Evolutionary conservation across 2,113 vertebrate genomes (phyloP).

Genomic region (Otus sunia): DNA sequence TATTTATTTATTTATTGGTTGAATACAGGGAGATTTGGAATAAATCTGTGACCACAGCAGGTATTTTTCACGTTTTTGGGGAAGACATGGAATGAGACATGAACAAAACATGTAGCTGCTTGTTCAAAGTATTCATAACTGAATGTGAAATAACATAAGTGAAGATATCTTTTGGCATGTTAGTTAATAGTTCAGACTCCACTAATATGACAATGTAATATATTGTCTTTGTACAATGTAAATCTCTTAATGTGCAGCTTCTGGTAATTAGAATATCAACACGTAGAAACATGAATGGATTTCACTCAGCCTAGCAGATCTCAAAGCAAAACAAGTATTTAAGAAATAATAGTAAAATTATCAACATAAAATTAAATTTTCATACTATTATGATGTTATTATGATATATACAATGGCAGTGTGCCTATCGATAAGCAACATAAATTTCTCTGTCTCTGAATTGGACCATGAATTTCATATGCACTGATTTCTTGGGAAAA

Average conservation of each 20-base stretch:
- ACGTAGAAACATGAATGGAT: not conserved
- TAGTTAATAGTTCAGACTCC: not conserved
- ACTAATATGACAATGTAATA: slow-evolving; percentile 25
- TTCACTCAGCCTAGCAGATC: not conserved
- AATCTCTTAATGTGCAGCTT: not conserved
- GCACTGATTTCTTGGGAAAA: not conserved
- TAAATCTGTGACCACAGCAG: not conserved
- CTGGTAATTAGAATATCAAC: slow-evolving; percentile 15
- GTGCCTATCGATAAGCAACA: not conserved
- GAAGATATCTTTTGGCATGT: slow-evolving; percentile 27
- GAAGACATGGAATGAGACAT: not conserved
- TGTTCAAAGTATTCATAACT: not conserved
- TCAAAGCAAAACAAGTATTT: not conserved
- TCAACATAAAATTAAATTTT: slow-evolving; percentile 11
- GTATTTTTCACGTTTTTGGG: not conserved
- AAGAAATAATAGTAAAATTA: slow-evolving; percentile 2
- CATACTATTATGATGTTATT: not conserved
- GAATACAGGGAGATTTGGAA: not conserved
- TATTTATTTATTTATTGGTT: not conserved
- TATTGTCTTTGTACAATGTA: slow-evolving; percentile 14
- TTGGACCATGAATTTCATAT: not conserved
- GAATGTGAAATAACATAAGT: not conserved
- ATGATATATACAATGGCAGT: not conserved
- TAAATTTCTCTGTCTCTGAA: slow-evolving; percentile 14
- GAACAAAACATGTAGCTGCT: not conserved